A percentile compares a stretch with the other conserved stretches of the same genome.
Conservation (phyloP, 2,888 invertebrate genomes). For the Lepeophtheirus nordmannii region DNA sequence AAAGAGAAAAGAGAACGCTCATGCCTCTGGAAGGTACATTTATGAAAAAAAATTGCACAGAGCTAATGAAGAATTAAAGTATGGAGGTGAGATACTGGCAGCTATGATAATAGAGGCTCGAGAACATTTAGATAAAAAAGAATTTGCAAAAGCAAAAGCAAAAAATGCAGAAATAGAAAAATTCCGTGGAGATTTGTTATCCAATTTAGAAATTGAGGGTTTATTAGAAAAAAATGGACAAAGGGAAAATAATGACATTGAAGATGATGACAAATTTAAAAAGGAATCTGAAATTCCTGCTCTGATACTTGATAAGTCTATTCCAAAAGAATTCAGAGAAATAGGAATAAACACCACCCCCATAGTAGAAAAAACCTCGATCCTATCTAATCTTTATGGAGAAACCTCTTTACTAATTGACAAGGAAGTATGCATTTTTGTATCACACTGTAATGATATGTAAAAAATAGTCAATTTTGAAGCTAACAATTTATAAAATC, state of each 20-base stretch:
- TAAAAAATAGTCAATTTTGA: no score
- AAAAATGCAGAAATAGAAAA: neutral
- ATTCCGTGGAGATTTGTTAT: neutral
- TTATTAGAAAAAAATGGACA: neutral
- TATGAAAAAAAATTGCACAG: neutral
- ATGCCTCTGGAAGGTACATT: neutral
- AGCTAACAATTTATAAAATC: no score
- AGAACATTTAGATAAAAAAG: neutral
- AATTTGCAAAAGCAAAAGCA: neutral
- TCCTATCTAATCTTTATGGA: neutral
- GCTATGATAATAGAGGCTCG: neutral
- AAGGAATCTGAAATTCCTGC: no score
- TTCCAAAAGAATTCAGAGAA: neutral
- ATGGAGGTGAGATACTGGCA: neutral
- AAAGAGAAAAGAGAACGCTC: neutral
- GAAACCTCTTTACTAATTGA: neutral
- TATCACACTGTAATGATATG: no score
- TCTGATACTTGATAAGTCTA: neutral
- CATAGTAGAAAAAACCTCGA: neutral
- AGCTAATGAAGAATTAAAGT: neutral
- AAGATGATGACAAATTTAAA: neutral
- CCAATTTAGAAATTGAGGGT: neutral
- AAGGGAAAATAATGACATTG: neutral
- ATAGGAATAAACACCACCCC: conserved; percentile 3
- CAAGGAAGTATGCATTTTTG: no score